Base-by-base conservation (phyloP, 2,888 invertebrate genomes). In the Epinotia demarniana region DNA sequence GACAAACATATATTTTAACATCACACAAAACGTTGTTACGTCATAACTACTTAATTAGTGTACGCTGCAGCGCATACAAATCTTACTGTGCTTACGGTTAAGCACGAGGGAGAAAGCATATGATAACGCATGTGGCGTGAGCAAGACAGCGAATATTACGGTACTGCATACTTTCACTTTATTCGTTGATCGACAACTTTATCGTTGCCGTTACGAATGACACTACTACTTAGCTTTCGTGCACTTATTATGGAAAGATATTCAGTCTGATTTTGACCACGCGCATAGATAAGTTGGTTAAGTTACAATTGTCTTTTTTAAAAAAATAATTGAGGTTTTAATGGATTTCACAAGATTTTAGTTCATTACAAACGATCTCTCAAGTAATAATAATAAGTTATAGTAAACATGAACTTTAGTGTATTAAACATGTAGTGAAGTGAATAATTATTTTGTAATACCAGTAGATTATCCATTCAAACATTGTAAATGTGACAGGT, bases 161-260 rank as follows among this genome's bases (percentile, higher is more conserved):
- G 77, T 77, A 77, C 68, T 19, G 60, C 77, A 69, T 76, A 79
- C 79, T 79, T 79, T 79, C 79, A 79, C 79, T 78, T 79, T 61
- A 53, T 64, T 73, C 46, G 63, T 68, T 64, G 43, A 49, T 70
- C 57, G 46, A 27, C 69, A 60, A 69, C 43, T 1, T 58, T 46
- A n/a, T n/a, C 2, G 23, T 19, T 69, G 68, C 68, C 16, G 11
- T 46, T 69, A 0, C 0, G 5, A 43, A 43, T 23, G 68, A 23
- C 58, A 58, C 58, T 58, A n/a, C 39, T 58, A n/a, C 23, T 46
- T 16, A 6, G 33, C 5, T 39, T 23, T 9, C 58, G 2, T 58
- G 8, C 23, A 60, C 2, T 16, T 69, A 1, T 12, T 46, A 46
- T n/a, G 53, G 18, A 27, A 19, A n/a, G 9, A 58, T 58, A 43